Evolutionary conservation across 2,797 vertebrate genomes (phyloP), one percentile per base, ranked within the genome.

Genomic region (Alectoris magna): DNA sequence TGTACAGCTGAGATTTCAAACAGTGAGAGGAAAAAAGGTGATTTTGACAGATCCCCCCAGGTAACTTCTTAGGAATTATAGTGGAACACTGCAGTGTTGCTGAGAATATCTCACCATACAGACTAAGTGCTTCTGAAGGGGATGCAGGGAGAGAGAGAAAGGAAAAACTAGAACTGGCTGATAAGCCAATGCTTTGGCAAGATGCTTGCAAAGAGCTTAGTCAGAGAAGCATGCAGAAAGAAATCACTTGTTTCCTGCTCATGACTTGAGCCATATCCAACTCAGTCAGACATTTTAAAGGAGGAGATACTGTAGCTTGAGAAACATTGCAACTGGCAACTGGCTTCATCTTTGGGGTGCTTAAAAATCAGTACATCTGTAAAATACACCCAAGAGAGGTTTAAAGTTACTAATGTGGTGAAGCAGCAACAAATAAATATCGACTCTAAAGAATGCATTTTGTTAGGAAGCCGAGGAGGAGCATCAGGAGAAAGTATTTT

Each of bases 361-460:
- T 95, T 95, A 93, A 96, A 97, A 97, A 93, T 93, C 92, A 95
- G 81, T 89, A 71, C 21, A 36, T 87, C 74, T 56, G 23, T 60
- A 86, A 93, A 84, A 90, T 87, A 62, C 4, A 93, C 49, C 58
- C 38, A 80, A 60, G 48, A 84, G 81, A 43, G 88, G 87, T 92
- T 87, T 90, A 87, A 83, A 94, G 96, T 36, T 34, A 39, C 56
- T 80, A 36, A 46, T 75, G 92, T 68, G 29, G 11, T 70, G 84
- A 88, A 77, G 34, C 29, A 64, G 36, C 21, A 76, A 68, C 51
- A 77, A 84, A 77, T 73, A 70, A 74, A 66, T 59, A 84, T n/a
- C 7, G 84, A 16, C 27, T 80, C 59, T 72, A 55, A 84, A 87
- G 5, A 59, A 73, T 46, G 4, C 12, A 41, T 90, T 90, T 87